Conservation (phyloP, 2,888 invertebrate genomes). For the Crematogaster levior region DNA sequence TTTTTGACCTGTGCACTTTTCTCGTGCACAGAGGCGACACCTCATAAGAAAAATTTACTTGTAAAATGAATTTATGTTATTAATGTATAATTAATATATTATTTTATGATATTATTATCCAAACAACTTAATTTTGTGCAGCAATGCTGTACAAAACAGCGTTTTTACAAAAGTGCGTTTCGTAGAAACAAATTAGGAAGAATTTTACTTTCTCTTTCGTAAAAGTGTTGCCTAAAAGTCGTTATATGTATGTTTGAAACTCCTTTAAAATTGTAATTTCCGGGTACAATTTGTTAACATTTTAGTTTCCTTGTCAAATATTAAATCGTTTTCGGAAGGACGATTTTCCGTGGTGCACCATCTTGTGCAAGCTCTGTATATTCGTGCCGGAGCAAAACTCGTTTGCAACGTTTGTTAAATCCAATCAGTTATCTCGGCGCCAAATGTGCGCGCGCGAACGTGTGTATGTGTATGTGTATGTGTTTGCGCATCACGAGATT, state of each 20-base stretch:
- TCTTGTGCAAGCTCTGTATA: not conserved
- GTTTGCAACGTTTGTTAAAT: slow-evolving; percentile 74
- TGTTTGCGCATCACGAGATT: not conserved
- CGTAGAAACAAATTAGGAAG: not conserved
- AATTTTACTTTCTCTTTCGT: not conserved
- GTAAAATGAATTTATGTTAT: not conserved
- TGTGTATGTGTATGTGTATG: no score
- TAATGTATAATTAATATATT: not conserved
- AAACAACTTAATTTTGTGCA: no score
- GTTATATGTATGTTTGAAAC: not conserved
- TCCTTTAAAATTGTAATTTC: not conserved
- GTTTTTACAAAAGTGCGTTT: no score
- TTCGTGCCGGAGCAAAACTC: slow-evolving; percentile 56
- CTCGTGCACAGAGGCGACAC: no score
- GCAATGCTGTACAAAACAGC: not conserved
- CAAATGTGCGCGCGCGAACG: slow-evolving; percentile 60
- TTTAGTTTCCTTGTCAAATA: not conserved
- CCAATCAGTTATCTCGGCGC: slow-evolving; percentile 68
- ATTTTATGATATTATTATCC: not conserved
- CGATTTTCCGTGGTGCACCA: not conserved
- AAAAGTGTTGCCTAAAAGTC: not conserved
- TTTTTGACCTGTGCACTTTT: no score
- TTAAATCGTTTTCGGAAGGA: not conserved
- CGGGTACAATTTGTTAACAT: not conserved
- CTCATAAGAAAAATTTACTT: not conserved